These are phyloP conservation scores for Botia almorhae DNA, from an alignment of 2,797 vertebrate genomes.

Conservation along the genomic window DNA sequence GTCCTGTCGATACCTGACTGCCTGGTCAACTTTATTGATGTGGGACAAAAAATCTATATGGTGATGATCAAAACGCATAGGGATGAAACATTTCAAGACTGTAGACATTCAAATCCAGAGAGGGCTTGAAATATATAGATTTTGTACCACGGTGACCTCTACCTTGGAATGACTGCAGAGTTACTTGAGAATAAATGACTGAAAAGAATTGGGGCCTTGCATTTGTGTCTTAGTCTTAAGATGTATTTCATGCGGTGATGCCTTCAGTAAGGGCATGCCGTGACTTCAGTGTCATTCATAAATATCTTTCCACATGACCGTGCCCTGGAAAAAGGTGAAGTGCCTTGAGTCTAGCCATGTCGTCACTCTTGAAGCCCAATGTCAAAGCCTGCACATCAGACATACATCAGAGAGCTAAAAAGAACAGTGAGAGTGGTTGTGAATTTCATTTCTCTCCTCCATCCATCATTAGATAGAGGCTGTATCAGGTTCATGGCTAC, in stretches of 20 bases:
- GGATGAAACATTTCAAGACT: conserved; percentile 44
- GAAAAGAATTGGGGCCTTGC: conserved; percentile 27
- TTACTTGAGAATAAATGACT: conserved; percentile 23
- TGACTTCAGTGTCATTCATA: conserved; percentile 7
- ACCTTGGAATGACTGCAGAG: conserved; percentile 15
- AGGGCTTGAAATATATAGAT: conserved; percentile 16
- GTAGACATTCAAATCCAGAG: conserved; percentile 9
- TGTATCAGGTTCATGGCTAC: conserved; percentile 39
- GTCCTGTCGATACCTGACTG: conserved; percentile 45
- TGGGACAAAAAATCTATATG: conserved; percentile 53
- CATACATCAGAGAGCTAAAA: conserved; percentile 1
- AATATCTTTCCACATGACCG: neutral
- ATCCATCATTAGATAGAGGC: conserved; percentile 43
- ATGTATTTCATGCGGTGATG: conserved; percentile 18
- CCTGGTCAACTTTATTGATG: conserved; percentile 55
- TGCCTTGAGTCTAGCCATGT: neutral
- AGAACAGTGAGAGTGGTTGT: conserved; percentile 20
- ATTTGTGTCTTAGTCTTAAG: conserved; percentile 5
- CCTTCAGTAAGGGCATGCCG: neutral
- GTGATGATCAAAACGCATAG: conserved; percentile 48
- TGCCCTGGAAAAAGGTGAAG: neutral
- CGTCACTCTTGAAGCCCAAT: conserved; percentile 28
- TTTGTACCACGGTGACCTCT: neutral
- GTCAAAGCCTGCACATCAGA: conserved; percentile 8
- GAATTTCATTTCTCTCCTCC: conserved; percentile 20